Conservation (phyloP, 35 echinoderm and acorn worm genomes). For the Heliocidaris tuberculata region DNA sequence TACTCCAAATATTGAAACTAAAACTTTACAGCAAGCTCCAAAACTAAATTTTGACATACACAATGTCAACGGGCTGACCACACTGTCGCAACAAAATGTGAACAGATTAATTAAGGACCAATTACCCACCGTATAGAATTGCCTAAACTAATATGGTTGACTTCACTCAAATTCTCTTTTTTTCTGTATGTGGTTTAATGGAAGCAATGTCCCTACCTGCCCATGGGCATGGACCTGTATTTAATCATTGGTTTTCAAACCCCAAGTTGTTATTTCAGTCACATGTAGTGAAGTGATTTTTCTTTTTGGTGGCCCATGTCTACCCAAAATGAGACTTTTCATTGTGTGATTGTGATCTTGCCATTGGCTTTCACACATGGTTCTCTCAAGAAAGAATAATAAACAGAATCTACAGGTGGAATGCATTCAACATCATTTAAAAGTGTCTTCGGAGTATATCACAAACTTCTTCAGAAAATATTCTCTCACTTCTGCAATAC, state of each 20-base stretch:
- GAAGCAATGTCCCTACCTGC: background rate
- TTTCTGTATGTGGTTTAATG: background rate
- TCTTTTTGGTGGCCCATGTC: background rate
- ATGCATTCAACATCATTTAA: background rate
- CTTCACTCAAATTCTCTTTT: background rate
- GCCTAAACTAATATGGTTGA: background rate
- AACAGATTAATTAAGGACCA: background rate
- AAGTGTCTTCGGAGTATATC: background rate
- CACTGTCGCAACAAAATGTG: background rate
- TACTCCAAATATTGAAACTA: too few species aligned
- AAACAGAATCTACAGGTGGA: background rate
- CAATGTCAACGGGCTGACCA: background rate
- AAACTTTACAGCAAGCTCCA: background rate
- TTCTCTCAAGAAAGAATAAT: background rate
- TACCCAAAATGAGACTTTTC: background rate
- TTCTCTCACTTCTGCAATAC: too few species aligned
- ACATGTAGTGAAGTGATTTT: background rate
- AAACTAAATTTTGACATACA: background rate
- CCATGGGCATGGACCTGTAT: background rate
- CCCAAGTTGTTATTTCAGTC: background rate
- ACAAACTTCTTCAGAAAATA: too few species aligned
- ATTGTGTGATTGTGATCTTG: background rate
- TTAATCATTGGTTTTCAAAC: background rate
- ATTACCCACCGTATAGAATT: background rate
- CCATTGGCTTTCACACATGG: background rate